Evolutionary conservation across 2,113 vertebrate genomes (phyloP).

Genomic region (Epinephelus fuscoguttatus): DNA sequence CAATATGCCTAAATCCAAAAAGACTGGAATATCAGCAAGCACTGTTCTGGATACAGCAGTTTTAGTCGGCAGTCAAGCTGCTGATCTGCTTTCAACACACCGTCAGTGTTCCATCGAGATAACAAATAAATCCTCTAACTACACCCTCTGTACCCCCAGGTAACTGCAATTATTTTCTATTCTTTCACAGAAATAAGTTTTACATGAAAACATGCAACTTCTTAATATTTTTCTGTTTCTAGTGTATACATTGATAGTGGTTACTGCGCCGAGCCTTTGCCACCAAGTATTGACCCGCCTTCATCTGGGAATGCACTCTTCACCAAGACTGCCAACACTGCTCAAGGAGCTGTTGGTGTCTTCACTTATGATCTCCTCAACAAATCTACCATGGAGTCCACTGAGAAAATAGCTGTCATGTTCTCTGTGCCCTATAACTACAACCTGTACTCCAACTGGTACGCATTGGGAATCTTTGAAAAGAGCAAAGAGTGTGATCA

Average conservation of each 20-base stretch:
- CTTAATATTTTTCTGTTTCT: background rate
- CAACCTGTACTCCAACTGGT: background rate
- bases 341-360: background rate
- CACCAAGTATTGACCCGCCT: background rate
- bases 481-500: background rate
- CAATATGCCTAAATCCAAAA: background rate
- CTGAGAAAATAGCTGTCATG: background rate
- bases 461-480: background rate
- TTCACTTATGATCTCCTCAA: background rate
- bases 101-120: background rate
- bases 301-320: background rate
- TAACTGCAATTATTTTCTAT: background rate
- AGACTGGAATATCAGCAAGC: background rate
- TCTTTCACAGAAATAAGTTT: background rate
- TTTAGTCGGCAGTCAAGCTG: too few relatives aligned
- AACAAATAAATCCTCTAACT: background rate
- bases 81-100: background rate
- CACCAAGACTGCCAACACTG: background rate
- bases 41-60: background rate
- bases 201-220: background rate
- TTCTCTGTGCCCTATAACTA: conserved; percentile 3
- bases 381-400: background rate
- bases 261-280: background rate
- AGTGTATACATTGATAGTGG: background rate
- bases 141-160: background rate